Percentiles rank a stretch among this genome's conserved stretches.
phyloP scores from a whole-genome alignment of 2,113 vertebrate species.

The Apodemus speciosus region DNA sequence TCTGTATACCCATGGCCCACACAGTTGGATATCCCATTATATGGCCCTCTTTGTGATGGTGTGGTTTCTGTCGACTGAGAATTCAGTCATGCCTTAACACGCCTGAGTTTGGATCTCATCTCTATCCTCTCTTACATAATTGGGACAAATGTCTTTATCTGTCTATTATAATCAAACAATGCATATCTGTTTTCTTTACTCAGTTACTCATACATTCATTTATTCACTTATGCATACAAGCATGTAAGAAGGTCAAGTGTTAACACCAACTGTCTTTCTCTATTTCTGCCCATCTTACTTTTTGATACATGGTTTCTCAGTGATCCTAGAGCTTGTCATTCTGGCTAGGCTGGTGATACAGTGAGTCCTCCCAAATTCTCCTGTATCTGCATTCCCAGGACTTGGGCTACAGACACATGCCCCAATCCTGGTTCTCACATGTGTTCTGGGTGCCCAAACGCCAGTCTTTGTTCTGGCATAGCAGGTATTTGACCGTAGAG shows the following conservation, averaged over 20 bases:
- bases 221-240: not conserved
- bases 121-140: not conserved
- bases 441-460: not conserved
- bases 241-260: not conserved
- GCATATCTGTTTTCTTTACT: not conserved
- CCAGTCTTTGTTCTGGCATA: no score
- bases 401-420: not conserved
- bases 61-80: not conserved
- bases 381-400: not conserved
- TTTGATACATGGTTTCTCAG: not conserved
- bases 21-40: fast-evolving
- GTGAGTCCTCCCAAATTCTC: not conserved
- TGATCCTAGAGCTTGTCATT: not conserved
- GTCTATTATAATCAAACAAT: not conserved
- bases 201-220: not conserved
- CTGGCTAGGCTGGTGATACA: not conserved
- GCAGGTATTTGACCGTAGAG: not conserved
- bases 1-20: not conserved
- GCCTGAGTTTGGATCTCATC: not conserved
- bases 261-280: not conserved
- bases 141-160: not conserved
- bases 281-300: not conserved
- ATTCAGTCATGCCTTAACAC: not conserved
- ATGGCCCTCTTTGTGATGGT: not conserved
- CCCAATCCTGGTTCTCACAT: not conserved